Evolutionary conservation across 1,140 invertebrate genomes (phyloP).

Genomic region (Neodiprion lecontei): DNA sequence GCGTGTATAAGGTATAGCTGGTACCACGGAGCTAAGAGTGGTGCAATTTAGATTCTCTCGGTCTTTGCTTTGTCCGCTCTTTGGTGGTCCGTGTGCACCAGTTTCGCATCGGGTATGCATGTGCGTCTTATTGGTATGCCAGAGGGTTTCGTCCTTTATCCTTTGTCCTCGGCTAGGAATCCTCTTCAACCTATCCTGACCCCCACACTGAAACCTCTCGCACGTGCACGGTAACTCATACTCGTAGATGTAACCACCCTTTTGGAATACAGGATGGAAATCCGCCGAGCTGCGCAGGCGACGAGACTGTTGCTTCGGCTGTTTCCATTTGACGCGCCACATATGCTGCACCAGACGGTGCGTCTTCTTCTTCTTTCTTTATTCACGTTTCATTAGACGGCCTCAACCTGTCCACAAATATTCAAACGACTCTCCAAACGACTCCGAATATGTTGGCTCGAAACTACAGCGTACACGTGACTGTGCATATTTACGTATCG

Average conservation of each 20-base stretch:
- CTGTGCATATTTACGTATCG: background rate
- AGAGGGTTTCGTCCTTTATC: conserved; percentile 2
- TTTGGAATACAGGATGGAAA: too few relatives aligned
- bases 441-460: too few relatives aligned
- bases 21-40: too few relatives aligned
- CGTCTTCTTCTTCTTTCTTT: background rate
- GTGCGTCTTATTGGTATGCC: conserved; percentile 4
- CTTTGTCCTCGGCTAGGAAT: background rate
- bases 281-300: background rate
- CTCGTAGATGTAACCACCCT: background rate
- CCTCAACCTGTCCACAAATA: background rate
- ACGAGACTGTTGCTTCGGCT: background rate
- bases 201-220: too few relatives aligned
- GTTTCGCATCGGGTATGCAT: background rate
- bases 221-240: background rate
- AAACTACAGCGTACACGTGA: too few relatives aligned
- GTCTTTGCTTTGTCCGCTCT: background rate
- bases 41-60: background rate
- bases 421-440: background rate
- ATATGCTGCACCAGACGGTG: background rate
- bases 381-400: background rate
- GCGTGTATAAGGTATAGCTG: background rate
- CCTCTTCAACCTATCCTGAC: background rate
- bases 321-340: background rate
- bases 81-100: background rate